Base-by-base conservation (phyloP, 2,888 invertebrate genomes). In the Vandiemenella viatica region DNA sequence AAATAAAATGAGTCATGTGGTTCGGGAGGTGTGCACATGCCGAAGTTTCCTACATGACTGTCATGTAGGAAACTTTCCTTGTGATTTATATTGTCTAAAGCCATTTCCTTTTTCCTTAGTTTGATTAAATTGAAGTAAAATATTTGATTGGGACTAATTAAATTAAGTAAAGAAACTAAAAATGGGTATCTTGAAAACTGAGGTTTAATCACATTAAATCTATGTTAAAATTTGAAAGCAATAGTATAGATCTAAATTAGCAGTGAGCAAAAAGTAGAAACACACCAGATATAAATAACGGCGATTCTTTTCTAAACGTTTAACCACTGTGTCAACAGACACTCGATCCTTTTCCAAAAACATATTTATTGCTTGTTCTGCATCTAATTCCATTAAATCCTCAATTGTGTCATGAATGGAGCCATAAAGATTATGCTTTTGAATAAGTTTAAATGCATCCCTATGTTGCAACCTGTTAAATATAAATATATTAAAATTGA, bases 391-490 rank as follows among this genome's bases (percentile, higher is more conserved):
- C 83, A 96, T 91, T 41, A 96, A 70, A 54, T 86, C 83, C 54
- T 89, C 79, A 50, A 95, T 83, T 73, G 89, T 84, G 61, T 88
- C 83, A 60, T 84, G 80, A 59, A 95, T 84, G 1, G 83, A 79
- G 58, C 76, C 73, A 64, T 87, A 90, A 60, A 96, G 73, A 55
- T 86, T 75, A 65, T 91, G 84, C 59, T 83, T 79, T 53, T 79
- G 76, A 54, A 96, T 95, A 52, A 96, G 68, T 53, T 79, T 76
- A 65, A 96, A 96, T 10, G 95, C 92, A 62, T 90, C 90, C 62
- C 82, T 83, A 65, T 95, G 89, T 62, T 84, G 79, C 45, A 95
- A 70, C 61, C 80, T 79, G 56, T 13, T 60, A 59, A 41, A 41
- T 37, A 42, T 17, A 46, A 40, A 22, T 19, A 32, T 20, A 21